Conservation (phyloP, 2,797 vertebrate genomes). For the Pipistrellus kuhlii region DNA sequence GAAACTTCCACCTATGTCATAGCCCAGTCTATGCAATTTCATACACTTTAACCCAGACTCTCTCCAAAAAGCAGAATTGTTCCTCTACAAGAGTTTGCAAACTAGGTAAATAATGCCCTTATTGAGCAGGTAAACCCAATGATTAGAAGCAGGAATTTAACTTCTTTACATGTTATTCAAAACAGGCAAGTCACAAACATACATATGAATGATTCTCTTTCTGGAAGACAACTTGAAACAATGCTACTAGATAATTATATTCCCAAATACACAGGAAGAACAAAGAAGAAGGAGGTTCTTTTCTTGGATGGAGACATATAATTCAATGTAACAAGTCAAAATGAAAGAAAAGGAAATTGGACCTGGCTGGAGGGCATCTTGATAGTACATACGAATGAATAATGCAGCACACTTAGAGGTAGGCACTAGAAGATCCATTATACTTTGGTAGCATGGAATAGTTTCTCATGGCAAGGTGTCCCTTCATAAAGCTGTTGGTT, state of each 20-base stretch:
- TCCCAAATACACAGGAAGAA: neutral
- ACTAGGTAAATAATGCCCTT: neutral
- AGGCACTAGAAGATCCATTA: neutral
- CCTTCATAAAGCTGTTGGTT: neutral
- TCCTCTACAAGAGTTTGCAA: neutral
- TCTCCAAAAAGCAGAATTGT: neutral
- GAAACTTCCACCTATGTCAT: neutral
- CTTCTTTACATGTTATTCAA: neutral
- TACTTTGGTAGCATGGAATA: neutral
- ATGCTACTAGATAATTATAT: neutral
- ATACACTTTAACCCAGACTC: neutral
- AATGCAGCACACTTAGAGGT: neutral
- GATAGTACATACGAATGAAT: neutral
- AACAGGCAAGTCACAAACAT: neutral
- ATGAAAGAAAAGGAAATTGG: conserved; percentile 18
- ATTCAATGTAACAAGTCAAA: conserved; percentile 15
- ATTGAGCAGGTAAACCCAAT: neutral
- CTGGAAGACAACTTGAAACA: neutral
- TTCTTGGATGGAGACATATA: neutral
- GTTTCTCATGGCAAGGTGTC: neutral
- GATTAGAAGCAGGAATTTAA: neutral
- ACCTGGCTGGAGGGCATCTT: neutral
- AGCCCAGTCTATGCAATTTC: neutral
- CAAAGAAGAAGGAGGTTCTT: neutral
- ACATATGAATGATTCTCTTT: neutral